A percentile compares a stretch with the other conserved stretches of the same genome.
These are phyloP conservation scores for Buceros bicornis DNA, from an alignment of 2,797 vertebrate species.

Conservation along the genomic window DNA sequence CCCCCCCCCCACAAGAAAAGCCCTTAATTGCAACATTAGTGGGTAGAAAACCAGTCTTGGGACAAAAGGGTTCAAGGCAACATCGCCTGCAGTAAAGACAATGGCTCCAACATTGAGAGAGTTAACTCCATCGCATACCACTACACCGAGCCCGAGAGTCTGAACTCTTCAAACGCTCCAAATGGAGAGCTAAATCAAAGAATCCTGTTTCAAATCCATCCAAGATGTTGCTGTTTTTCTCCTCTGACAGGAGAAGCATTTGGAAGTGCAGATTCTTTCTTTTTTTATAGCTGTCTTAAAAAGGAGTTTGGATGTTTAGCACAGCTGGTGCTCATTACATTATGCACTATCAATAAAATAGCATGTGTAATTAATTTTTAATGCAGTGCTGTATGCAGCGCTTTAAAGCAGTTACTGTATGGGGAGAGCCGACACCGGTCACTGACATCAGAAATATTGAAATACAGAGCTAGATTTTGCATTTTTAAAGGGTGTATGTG, in stretches of 20 bases:
- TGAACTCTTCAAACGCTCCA: conserved; percentile 79
- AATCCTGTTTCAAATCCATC: conserved; percentile 83
- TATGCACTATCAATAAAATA: conserved; percentile 93
- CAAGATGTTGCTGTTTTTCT: conserved; percentile 85
- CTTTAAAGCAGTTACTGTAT: conserved; percentile 85
- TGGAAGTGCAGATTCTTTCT: conserved; percentile 84
- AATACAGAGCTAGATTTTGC: conserved; percentile 68
- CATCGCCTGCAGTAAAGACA: conserved; percentile 13
- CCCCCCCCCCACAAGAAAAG: conserved; percentile 53
- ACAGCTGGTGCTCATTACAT: conserved; percentile 98
- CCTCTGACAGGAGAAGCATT: conserved; percentile 85
- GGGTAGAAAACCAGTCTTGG: conserved; percentile 50
- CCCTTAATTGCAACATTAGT: conserved; percentile 47
- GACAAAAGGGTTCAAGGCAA: conserved; percentile 55
- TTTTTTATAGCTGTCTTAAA: conserved; percentile 92
- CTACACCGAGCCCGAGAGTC: conserved; percentile 60
- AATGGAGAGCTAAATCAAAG: conserved; percentile 84
- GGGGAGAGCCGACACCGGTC: conserved; percentile 76
- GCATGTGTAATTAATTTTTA: conserved; percentile 95
- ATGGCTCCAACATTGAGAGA: conserved; percentile 73
- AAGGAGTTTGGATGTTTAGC: conserved; percentile 93
- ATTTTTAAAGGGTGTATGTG: conserved; percentile 58
- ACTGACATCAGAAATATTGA: conserved; percentile 75
- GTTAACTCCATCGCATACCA: conserved; percentile 70
- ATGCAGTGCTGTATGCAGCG: conserved; percentile 85